These are phyloP conservation scores for Anthoscopus minutus DNA, from an alignment of 2,113 vertebrate species.

Conservation along the genomic window DNA sequence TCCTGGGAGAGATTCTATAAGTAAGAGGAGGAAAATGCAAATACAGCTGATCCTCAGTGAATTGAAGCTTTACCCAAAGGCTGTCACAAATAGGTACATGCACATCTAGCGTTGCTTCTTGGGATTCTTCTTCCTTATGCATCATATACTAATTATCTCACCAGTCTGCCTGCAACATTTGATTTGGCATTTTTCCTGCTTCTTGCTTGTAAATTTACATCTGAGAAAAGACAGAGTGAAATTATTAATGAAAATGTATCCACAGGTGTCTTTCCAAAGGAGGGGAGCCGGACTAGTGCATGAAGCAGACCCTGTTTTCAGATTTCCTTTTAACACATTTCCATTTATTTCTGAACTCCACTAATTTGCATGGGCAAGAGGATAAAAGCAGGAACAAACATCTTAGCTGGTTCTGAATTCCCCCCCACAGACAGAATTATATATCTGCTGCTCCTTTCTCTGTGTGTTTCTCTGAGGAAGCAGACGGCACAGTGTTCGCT, in stretches of 20 bases:
- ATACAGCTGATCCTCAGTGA: not conserved
- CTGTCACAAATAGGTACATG: not conserved
- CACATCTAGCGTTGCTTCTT: not conserved
- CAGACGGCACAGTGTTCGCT: rapidly evolving
- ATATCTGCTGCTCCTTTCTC: not conserved
- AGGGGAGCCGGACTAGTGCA: not conserved
- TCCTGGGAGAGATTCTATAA: not conserved
- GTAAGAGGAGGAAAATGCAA: not conserved
- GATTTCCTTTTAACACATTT: not conserved
- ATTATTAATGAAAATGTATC: conserved; percentile 26
- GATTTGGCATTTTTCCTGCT: not conserved
- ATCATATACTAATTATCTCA: not conserved
- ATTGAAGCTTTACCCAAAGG: not conserved
- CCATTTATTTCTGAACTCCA: not conserved
- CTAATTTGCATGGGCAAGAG: not conserved
- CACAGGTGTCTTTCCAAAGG: conserved; percentile 1
- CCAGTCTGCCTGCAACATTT: not conserved
- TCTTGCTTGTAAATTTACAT: not conserved
- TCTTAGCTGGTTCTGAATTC: not conserved
- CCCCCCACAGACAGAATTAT: not conserved
- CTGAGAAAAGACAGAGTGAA: not conserved
- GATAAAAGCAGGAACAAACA: not conserved
- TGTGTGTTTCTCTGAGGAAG: not conserved
- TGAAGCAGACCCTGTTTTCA: not conserved
- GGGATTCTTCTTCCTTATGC: not conserved